These are phyloP conservation scores for Salvelinus sp. DNA, from an alignment of 2,113 vertebrate genomes.

Conservation along the genomic window DNA sequence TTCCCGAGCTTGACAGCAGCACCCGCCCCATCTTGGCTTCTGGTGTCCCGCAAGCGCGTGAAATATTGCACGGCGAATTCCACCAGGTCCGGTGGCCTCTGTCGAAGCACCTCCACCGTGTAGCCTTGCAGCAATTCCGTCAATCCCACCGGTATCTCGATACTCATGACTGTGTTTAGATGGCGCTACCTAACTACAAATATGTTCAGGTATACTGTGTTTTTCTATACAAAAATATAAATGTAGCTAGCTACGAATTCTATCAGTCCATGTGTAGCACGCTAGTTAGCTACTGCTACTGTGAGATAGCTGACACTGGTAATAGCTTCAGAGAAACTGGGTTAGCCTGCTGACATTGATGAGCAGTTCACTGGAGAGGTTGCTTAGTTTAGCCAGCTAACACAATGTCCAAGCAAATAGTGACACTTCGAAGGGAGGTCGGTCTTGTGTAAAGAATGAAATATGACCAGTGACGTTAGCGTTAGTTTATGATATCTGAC, in stretches of 20 bases:
- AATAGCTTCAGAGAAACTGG: neutral
- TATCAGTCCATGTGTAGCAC: neutral
- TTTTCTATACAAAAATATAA: slow-evolving; percentile 32
- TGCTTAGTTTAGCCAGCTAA: neutral
- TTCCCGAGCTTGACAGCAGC: slow-evolving; percentile 64
- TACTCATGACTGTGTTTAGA: slow-evolving; percentile 83
- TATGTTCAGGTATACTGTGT: slow-evolving; percentile 7
- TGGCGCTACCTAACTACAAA: slow-evolving; percentile 39
- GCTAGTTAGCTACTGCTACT: neutral
- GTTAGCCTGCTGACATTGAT: slow-evolving; percentile 1
- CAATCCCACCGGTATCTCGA: slow-evolving; percentile 93
- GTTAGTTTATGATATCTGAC: neutral
- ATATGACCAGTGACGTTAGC: neutral
- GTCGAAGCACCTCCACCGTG: slow-evolving; percentile 94
- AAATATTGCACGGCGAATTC: slow-evolving; percentile 96
- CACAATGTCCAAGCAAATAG: neutral
- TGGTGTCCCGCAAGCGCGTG: slow-evolving; percentile 84
- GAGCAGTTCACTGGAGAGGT: neutral
- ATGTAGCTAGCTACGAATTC: slow-evolving; percentile 11
- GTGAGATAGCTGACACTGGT: neutral
- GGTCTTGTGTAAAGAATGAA: neutral
- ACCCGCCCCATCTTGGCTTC: slow-evolving; percentile 74
- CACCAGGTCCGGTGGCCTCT: slow-evolving; percentile 88
- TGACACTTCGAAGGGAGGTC: neutral
- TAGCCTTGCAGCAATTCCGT: slow-evolving; percentile 96